phyloP scores from a whole-genome alignment of 2,113 vertebrate species.

The Syrrhaptes paradoxus region DNA sequence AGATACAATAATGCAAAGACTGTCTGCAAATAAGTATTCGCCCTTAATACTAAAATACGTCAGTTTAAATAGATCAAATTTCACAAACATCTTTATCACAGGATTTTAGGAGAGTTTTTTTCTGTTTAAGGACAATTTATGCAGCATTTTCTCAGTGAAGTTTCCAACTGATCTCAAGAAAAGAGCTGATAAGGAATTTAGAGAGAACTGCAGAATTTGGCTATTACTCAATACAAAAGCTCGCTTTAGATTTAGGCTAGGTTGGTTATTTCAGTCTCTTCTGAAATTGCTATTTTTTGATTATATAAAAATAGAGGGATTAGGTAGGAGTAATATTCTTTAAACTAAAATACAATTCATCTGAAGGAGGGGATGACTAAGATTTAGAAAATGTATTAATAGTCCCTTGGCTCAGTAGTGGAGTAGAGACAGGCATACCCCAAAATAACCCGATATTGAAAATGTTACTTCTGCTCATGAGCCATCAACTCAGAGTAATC shows the following conservation, averaged over 20 bases:
- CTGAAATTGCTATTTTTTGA: conserved; percentile 7
- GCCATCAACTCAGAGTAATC: neutral
- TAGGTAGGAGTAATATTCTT: conserved; percentile 58
- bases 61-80: neutral
- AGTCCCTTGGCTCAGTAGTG: neutral
- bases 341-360: conserved; percentile 31
- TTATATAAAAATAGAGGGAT: conserved; percentile 50
- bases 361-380: conserved; percentile 55
- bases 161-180: neutral
- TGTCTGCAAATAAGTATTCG: neutral
- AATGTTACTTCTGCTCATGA: neutral
- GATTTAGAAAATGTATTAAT: conserved; percentile 48
- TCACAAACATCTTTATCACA: neutral
- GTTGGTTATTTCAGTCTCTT: conserved; percentile 27
- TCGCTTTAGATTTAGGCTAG: conserved; percentile 14
- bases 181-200: neutral
- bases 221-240: neutral
- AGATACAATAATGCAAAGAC: neutral
- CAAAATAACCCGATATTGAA: conserved; percentile 18
- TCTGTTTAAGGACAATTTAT: neutral
- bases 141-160: neutral
- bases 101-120: neutral
- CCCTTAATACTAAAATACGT: fast-evolving
- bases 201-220: conserved; percentile 5
- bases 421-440: neutral